Evolutionary conservation across 1,140 invertebrate species (phyloP).

Genomic region (Caenorhabditis tropicalis): DNA sequence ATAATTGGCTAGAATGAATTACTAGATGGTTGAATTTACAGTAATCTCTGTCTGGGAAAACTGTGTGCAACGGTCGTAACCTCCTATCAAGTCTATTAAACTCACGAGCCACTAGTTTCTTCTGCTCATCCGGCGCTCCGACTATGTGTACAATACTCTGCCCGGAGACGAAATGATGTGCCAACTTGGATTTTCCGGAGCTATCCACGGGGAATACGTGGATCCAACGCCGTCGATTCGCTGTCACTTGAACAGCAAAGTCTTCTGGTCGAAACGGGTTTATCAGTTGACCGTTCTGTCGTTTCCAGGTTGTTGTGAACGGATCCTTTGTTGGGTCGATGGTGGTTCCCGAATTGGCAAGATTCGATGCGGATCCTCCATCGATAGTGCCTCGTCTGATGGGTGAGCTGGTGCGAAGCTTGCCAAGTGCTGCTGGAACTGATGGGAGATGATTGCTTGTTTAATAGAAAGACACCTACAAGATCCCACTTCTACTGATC

Average conservation of each 20-base stretch:
- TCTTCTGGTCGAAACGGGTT: constrained; percentile 97
- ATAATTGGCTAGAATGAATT: no score
- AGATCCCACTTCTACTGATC: background rate
- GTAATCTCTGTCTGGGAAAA: no score
- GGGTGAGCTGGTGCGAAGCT: background rate
- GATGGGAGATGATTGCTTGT: background rate
- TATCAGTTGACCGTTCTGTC: constrained; percentile 73
- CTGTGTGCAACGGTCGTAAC: no score
- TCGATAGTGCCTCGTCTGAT: background rate
- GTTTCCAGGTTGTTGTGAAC: background rate
- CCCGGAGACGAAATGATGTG: constrained; percentile 69
- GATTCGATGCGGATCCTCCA: background rate
- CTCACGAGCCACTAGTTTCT: constrained; percentile 8
- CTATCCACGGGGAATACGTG: constrained; percentile 95
- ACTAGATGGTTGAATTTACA: no score
- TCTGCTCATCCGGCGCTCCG: constrained; percentile 54
- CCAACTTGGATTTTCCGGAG: constrained; percentile 61
- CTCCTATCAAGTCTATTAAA: background rate
- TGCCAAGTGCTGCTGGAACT: background rate
- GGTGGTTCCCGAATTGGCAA: no score
- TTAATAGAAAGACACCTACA: background rate
- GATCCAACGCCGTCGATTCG: constrained; percentile 93
- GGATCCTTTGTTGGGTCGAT: background rate
- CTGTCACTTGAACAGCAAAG: constrained; percentile 93
- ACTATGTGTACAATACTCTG: constrained; percentile 57